Conservation (phyloP, 2,113 vertebrate species). For the Peucedramus taeniatus region DNA sequence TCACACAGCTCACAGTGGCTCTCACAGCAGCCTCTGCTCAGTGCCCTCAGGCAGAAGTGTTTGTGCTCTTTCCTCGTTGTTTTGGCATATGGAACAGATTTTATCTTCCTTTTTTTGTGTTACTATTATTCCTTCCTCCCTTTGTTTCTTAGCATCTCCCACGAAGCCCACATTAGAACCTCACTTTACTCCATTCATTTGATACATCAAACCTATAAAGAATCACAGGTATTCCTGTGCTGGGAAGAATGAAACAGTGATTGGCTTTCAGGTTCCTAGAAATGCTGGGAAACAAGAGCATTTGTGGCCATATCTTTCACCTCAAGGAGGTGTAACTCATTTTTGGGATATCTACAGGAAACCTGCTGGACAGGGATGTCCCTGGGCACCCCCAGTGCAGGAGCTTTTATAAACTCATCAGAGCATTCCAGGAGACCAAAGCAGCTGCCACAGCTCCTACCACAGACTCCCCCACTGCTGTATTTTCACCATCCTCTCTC, state of each 20-base stretch:
- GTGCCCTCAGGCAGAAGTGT: accelerated
- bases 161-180: not conserved
- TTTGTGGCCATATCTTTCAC: not conserved
- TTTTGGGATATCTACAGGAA: not conserved
- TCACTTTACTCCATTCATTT: not conserved
- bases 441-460: not conserved
- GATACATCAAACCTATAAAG: not conserved
- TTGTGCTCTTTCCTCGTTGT: not conserved
- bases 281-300: not conserved
- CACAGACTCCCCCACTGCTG: not conserved
- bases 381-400: not conserved
- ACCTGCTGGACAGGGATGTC: not conserved
- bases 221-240: not conserved
- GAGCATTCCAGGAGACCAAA: not conserved
- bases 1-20: accelerated
- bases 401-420: not conserved
- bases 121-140: not conserved
- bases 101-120: not conserved
- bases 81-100: not conserved
- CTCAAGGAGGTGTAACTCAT: not conserved
- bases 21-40: not conserved
- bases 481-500: not conserved
- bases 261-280: not conserved
- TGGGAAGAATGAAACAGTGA: not conserved
- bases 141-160: not conserved